Conservation (phyloP, 2,888 invertebrate genomes). For the Lydus trimaculatus region DNA sequence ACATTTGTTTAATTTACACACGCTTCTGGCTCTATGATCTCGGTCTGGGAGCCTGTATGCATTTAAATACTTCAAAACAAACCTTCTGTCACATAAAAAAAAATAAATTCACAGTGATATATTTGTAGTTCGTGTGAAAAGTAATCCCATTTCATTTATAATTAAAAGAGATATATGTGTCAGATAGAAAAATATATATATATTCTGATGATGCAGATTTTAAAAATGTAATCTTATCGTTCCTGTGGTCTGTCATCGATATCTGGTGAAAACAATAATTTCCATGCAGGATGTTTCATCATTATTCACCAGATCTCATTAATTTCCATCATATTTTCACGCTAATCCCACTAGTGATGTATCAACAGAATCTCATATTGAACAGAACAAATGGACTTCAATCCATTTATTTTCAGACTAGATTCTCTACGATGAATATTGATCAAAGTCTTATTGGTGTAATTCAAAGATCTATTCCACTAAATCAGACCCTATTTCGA, state of each 20-base stretch:
- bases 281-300: neutral
- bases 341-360: neutral
- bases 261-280: too few relatives aligned
- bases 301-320: neutral
- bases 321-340: constrained; percentile 3
- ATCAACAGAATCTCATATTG: neutral
- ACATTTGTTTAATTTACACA: constrained; percentile 11
- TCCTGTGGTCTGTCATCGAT: neutral
- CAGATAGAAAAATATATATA: neutral
- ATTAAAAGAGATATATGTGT: neutral
- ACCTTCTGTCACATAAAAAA: neutral
- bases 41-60: neutral
- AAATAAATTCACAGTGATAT: neutral
- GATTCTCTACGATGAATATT: constrained; percentile 43
- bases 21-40: constrained; percentile 9
- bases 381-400: constrained; percentile 42
- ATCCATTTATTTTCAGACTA: constrained; percentile 41
- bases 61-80: neutral
- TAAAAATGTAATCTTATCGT: neutral
- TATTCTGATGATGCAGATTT: neutral
- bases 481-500: neutral
- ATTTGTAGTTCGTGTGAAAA: constrained; percentile 2
- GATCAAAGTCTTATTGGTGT: constrained; percentile 41
- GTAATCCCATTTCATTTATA: neutral
- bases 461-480: constrained; percentile 29